These are phyloP conservation scores for Macrosiphum euphorbiae DNA, from an alignment of 2,888 invertebrate species.

Conservation along the genomic window DNA sequence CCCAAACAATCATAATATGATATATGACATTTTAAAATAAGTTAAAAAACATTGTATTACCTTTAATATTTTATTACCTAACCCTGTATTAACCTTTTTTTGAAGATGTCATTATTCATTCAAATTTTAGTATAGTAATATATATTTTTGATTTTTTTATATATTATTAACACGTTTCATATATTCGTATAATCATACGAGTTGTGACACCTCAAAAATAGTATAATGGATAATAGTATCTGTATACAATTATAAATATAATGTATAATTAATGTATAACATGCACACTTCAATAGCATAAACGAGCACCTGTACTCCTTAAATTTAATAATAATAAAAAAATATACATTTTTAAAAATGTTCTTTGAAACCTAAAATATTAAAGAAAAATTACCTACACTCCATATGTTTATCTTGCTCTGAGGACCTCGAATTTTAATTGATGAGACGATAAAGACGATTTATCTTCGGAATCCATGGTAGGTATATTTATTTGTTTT, in stretches of 20 bases:
- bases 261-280: not conserved
- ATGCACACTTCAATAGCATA: not conserved
- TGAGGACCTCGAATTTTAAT: not conserved
- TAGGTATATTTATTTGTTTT: conserved; percentile 1
- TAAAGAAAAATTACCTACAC: not conserved
- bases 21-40: not conserved
- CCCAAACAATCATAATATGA: not conserved
- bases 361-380: not conserved
- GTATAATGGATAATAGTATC: too few relatives aligned
- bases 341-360: not conserved
- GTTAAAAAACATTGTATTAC: not conserved
- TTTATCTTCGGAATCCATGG: not conserved
- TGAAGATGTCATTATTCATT: too few relatives aligned
- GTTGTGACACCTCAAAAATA: not conserved
- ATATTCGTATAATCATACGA: not conserved
- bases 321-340: not conserved
- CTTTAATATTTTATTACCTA: too few relatives aligned
- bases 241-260: not conserved
- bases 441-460: not conserved
- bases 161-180: not conserved
- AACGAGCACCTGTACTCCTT: not conserved
- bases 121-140: too few relatives aligned
- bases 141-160: too few relatives aligned
- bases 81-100: too few relatives aligned
- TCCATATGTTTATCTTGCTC: too few relatives aligned